phyloP scores from a whole-genome alignment of 2,113 vertebrate species.

The Nycticryphes semicollaris region DNA sequence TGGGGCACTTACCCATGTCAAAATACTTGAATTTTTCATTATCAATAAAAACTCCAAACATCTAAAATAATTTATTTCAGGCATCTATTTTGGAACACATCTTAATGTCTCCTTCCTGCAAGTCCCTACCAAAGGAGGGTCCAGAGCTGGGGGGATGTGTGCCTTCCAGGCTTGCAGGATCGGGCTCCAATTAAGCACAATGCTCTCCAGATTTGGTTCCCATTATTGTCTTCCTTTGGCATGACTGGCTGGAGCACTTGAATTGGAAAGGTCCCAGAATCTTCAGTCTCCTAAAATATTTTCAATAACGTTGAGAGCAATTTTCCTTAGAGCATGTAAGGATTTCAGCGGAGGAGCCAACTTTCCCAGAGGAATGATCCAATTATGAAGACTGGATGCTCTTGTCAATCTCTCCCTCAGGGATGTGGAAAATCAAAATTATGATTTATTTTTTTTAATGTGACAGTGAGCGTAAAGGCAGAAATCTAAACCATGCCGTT shows the following conservation, averaged over 20 bases:
- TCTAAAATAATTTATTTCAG: background rate
- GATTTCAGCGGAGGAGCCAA: constrained; percentile 49
- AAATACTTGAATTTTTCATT: background rate
- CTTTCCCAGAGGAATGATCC: constrained; percentile 70
- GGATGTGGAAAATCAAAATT: constrained; percentile 68
- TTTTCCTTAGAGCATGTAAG: constrained; percentile 66
- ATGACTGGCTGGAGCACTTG: background rate
- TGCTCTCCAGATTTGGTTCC: constrained; percentile 41
- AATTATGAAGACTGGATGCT: constrained; percentile 63
- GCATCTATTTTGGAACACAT: background rate
- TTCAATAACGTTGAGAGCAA: constrained; percentile 43
- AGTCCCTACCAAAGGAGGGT: background rate
- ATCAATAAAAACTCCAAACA: background rate
- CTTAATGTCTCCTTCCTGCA: background rate
- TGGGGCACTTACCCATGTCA: background rate
- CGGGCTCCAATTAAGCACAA: background rate
- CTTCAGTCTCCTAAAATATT: constrained; percentile 61
- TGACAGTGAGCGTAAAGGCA: constrained; percentile 60
- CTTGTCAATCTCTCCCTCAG: constrained; percentile 63
- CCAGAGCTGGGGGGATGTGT: background rate
- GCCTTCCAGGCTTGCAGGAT: background rate
- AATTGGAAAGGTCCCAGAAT: constrained; percentile 52
- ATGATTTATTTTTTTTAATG: constrained; percentile 67
- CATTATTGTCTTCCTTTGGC: constrained; percentile 39
- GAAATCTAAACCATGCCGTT: constrained; percentile 66